Evolutionary conservation across 2,797 vertebrate species (phyloP).

Genomic region (Hafferia zeledoni): DNA sequence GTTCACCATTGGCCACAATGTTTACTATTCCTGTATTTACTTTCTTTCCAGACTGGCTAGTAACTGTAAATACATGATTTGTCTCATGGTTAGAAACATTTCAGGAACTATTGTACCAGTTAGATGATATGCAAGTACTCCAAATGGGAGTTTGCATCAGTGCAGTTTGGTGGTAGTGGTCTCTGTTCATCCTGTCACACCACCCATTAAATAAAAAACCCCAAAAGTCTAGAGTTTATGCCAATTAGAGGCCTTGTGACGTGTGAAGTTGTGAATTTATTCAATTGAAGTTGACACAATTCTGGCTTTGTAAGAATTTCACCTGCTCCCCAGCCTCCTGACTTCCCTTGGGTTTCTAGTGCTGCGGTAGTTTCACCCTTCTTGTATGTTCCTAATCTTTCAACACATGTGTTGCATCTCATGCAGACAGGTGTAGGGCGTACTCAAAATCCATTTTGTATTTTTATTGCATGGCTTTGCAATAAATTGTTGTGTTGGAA

Average conservation of each 20-base stretch:
- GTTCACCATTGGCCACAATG: background rate
- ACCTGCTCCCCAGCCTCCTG: background rate
- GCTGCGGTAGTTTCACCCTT: background rate
- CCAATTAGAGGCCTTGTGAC: background rate
- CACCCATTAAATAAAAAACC: background rate
- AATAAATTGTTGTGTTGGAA: background rate
- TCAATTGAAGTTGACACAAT: background rate
- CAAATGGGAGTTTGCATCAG: background rate
- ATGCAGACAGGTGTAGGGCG: fast-evolving
- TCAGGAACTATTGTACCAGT: background rate
- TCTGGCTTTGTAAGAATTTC: background rate
- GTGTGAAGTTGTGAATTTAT: background rate
- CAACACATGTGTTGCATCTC: background rate
- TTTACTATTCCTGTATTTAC: background rate
- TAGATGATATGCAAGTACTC: background rate
- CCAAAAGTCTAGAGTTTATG: background rate
- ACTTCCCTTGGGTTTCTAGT: background rate
- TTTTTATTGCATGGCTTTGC: background rate
- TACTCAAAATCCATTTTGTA: background rate
- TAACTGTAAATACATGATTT: background rate
- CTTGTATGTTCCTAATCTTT: fast-evolving
- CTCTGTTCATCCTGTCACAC: background rate
- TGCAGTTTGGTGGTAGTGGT: background rate
- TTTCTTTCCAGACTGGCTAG: background rate
- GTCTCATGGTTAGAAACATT: background rate